Evolutionary conservation across 2,888 invertebrate genomes (phyloP), one percentile per base, ranked within the genome.

Genomic region (Nasonovia ribisnigri): DNA sequence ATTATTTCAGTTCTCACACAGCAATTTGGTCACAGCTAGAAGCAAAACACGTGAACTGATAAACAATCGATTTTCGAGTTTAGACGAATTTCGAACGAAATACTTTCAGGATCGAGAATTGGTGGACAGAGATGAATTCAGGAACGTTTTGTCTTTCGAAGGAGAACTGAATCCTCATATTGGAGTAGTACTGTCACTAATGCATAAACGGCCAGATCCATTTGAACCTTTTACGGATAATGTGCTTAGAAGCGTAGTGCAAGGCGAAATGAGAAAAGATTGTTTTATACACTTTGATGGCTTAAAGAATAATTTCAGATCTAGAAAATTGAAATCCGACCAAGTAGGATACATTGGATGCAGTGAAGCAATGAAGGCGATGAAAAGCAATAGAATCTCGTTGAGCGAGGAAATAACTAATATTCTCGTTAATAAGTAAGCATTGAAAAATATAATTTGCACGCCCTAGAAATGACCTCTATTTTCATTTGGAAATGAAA

Each of bases 231-330:
- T n/a, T 42, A 43, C 88, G 16, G 89, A 89, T 3, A 0, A 36
- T 3, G 54, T n/a, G n/a, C 43, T 93, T 1, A 20, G 51, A 43
- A 93, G 89, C 26, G 67, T 84, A 13, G 46, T 93, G 16, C 92
- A 93, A 16, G 54, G 89, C 46, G 36, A 26, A 13, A 4, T 93
- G 46, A 84, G 84, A n/a, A 93, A 54, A 46, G 84, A 24, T 13
- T 3, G 16, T 26, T 93, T 93, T 51, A 46, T 93, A 54, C 92
- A 93, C n/a, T 93, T 93, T 46, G 92, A 93, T 8, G 92, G 92
- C 5, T 48, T 93, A 42, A 84, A 84, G 29, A 48, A 24, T 16
- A 92, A 92, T 29, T 86, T 92, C 0, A 88, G 36, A 67, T 36
- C 24, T 0, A 48, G 92, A 29, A 88, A 67, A 51, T 42, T n/a